Conservation (phyloP, 1,140 invertebrate species). For the Ylistrum balloti region DNA sequence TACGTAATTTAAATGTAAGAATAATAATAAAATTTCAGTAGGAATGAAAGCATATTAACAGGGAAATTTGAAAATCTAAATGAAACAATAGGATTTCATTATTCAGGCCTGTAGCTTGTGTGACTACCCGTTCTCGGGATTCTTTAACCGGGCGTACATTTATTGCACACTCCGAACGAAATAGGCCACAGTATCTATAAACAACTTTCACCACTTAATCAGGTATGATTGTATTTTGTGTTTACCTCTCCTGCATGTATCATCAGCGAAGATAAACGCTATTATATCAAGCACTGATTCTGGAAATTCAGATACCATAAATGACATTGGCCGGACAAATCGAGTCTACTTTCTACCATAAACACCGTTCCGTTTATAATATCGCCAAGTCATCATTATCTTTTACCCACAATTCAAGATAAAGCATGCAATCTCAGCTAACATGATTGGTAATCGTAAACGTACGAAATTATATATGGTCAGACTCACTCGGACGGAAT, state of each 20-base stretch:
- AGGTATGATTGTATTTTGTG: neutral
- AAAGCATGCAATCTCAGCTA: slow-evolving; percentile 13
- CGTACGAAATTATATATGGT: neutral
- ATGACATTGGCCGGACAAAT: neutral
- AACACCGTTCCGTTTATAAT: neutral
- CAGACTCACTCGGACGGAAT: neutral
- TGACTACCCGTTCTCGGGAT: too few species aligned
- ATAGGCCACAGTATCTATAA: neutral
- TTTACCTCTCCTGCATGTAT: neutral
- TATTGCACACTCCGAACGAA: neutral
- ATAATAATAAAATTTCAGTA: too few species aligned
- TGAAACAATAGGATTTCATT: too few species aligned
- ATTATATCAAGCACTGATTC: neutral
- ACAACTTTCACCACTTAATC: neutral
- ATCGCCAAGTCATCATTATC: neutral
- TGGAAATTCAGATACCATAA: neutral
- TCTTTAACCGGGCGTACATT: neutral
- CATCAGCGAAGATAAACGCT: neutral
- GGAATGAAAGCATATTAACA: too few species aligned
- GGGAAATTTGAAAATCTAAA: too few species aligned
- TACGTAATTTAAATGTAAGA: too few species aligned
- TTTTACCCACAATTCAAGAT: slow-evolving; percentile 6
- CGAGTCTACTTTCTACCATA: neutral
- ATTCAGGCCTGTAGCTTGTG: too few species aligned
- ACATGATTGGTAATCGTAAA: slow-evolving; percentile 7